These are phyloP conservation scores for Holotrichia oblita DNA, from an alignment of 1,140 invertebrate species.

Conservation along the genomic window DNA sequence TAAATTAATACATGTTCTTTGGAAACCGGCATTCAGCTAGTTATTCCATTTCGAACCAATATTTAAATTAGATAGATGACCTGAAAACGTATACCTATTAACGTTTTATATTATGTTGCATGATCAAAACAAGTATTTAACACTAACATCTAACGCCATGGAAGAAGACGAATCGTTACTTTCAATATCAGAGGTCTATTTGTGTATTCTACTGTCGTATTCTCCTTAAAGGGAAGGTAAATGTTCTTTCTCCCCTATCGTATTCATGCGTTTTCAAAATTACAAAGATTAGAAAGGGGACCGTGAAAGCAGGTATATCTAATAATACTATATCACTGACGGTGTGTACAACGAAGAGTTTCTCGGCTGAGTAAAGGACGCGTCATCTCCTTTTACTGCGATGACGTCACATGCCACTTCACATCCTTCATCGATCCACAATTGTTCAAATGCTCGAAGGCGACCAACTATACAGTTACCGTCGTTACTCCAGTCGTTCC, in stretches of 20 bases:
- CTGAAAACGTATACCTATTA: too few relatives aligned
- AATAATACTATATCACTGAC: slow-evolving; percentile 33
- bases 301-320: slow-evolving; percentile 23
- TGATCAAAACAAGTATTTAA: too few relatives aligned
- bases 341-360: slow-evolving; percentile 4
- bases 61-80: too few relatives aligned
- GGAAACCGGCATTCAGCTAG: too few relatives aligned
- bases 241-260: background rate
- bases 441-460: slow-evolving; percentile 33
- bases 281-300: slow-evolving; percentile 28
- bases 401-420: slow-evolving; percentile 34
- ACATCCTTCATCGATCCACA: slow-evolving; percentile 34
- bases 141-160: too few relatives aligned
- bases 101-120: too few relatives aligned
- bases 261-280: slow-evolving; percentile 15
- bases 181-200: slow-evolving; percentile 13
- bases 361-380: slow-evolving; percentile 26
- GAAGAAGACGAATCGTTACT: background rate
- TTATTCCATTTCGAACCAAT: too few relatives aligned
- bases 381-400: slow-evolving; percentile 28
- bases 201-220: slow-evolving; percentile 7
- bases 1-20: too few relatives aligned
- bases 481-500: slow-evolving; percentile 6
- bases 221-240: background rate
- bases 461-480: slow-evolving; percentile 29